Percentiles rank a stretch among this genome's conserved stretches.
These are phyloP conservation scores for Syngnathus acus DNA, from an alignment of 2,797 vertebrate species.

Conservation along the genomic window DNA sequence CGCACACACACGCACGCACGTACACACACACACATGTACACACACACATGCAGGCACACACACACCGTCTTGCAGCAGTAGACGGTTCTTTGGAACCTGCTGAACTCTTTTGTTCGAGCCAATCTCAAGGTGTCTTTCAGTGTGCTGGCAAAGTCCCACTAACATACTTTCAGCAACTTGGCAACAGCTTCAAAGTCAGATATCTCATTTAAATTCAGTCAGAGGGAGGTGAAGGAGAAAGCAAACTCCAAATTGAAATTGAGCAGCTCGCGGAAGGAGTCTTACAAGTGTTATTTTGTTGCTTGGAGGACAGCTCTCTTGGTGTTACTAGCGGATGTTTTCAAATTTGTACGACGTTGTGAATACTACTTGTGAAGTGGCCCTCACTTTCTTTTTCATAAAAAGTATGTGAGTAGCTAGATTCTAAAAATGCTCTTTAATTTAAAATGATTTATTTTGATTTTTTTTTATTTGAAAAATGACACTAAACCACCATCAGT, in stretches of 20 bases:
- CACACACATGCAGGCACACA: slow-evolving; percentile 4
- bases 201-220: slow-evolving; percentile 57
- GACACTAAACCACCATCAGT: background rate
- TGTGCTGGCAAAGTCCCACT: slow-evolving; percentile 54
- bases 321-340: background rate
- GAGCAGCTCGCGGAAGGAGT: slow-evolving; percentile 17
- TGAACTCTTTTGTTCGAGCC: slow-evolving; percentile 53
- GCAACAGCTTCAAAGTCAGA: slow-evolving; percentile 61
- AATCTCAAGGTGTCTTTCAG: slow-evolving; percentile 63
- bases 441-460: background rate
- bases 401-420: background rate
- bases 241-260: slow-evolving; percentile 42
- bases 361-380: background rate
- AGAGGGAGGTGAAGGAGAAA: slow-evolving; percentile 28
- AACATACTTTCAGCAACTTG: slow-evolving; percentile 61
- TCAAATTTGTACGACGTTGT: background rate
- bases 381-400: background rate
- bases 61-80: slow-evolving; percentile 7
- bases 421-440: background rate
- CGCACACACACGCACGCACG: slow-evolving; percentile 4
- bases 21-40: slow-evolving; percentile 13
- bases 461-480: background rate
- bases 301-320: slow-evolving; percentile 12
- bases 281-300: slow-evolving; percentile 17
- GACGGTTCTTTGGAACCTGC: slow-evolving; percentile 36